Percentiles rank a stretch among this genome's conserved stretches.
Evolutionary conservation across 2,113 vertebrate genomes (phyloP).

Genomic region (Oreochromis tanganicae): DNA sequence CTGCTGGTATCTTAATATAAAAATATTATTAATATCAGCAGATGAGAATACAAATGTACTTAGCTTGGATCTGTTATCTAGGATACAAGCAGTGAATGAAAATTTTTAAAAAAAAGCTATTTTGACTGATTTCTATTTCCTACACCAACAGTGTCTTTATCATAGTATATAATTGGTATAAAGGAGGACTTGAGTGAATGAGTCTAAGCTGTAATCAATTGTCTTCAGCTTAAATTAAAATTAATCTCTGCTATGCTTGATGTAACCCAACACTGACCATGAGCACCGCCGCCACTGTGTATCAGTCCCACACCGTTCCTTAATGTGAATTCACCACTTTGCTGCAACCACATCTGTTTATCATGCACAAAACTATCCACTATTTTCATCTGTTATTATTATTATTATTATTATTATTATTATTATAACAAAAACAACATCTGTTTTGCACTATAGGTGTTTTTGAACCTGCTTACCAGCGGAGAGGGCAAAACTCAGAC

Average conservation of each 20-base stretch:
- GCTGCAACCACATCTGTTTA: not conserved
- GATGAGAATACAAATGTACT: not conserved
- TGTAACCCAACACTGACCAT: not conserved
- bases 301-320: not conserved
- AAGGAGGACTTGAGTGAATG: not conserved
- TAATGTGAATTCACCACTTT: not conserved
- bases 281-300: not conserved
- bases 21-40: not conserved
- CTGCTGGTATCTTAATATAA: not conserved
- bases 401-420: not conserved
- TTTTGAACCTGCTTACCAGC: slow-evolving; percentile 38
- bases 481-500: slow-evolving; percentile 25
- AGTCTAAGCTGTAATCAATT: not conserved
- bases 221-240: not conserved
- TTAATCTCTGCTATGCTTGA: not conserved
- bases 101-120: not conserved
- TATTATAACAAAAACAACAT: not conserved
- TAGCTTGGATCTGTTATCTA: not conserved
- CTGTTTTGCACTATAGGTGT: not conserved
- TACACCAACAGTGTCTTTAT: not conserved
- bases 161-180: not conserved
- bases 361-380: not conserved
- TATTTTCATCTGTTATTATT: not conserved
- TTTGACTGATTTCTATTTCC: not conserved
- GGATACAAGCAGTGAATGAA: not conserved